A percentile compares a stretch with the other conserved stretches of the same genome.
phyloP scores from a whole-genome alignment of 2,797 vertebrate species.

The Pseudopleuronectes americanus region DNA sequence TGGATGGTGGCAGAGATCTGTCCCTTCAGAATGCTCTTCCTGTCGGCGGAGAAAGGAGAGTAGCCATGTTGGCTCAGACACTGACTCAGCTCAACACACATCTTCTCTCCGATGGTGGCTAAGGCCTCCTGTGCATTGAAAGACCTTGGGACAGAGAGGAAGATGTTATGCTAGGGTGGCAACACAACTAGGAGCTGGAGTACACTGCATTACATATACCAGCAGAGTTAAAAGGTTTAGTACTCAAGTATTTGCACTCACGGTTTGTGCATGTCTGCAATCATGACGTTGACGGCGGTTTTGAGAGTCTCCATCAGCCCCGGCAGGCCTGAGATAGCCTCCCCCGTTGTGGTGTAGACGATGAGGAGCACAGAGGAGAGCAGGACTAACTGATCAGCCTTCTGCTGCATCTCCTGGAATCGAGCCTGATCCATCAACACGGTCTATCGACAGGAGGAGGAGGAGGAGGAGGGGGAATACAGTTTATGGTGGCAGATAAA shows the following conservation, averaged over 20 bases:
- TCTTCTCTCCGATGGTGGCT: slow-evolving; percentile 87
- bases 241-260: slow-evolving; percentile 76
- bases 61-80: slow-evolving; percentile 89
- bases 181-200: slow-evolving; percentile 1
- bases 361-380: slow-evolving; percentile 90
- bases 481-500: background rate
- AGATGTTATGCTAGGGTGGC: background rate
- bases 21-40: slow-evolving; percentile 86
- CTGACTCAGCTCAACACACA: slow-evolving; percentile 89
- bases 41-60: slow-evolving; percentile 81
- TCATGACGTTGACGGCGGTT: slow-evolving; percentile 84
- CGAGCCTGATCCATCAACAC: slow-evolving; percentile 94
- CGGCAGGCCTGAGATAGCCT: slow-evolving; percentile 85
- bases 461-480: background rate
- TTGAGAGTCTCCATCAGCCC: slow-evolving; percentile 90
- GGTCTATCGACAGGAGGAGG: slow-evolving; percentile 78
- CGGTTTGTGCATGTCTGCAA: slow-evolving; percentile 87
- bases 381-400: slow-evolving; percentile 85
- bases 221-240: too few species aligned
- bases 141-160: slow-evolving; percentile 77
- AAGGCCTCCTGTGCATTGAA: slow-evolving; percentile 87
- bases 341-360: slow-evolving; percentile 87
- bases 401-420: slow-evolving; percentile 92
- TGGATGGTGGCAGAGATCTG: slow-evolving; percentile 87
- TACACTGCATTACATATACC: too few species aligned